These are phyloP conservation scores for Cyprinodon variegatus DNA, from an alignment of 2,113 vertebrate species.

Conservation along the genomic window DNA sequence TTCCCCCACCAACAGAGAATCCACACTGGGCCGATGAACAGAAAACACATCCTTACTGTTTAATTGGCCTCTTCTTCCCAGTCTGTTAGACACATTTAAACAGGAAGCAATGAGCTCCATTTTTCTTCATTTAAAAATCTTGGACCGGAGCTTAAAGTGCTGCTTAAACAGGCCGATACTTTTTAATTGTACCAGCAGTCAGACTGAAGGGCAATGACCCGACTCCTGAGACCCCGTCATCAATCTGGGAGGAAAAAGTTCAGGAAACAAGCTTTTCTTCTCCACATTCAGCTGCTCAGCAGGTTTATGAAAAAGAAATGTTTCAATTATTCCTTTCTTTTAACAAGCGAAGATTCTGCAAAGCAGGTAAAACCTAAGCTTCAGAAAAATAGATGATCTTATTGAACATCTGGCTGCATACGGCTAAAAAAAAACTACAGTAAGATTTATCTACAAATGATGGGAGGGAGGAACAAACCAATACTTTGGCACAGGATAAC, in stretches of 20 bases:
- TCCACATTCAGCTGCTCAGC: background rate
- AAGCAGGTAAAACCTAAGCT: background rate
- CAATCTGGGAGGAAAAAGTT: background rate
- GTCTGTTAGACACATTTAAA: background rate
- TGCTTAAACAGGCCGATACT: background rate
- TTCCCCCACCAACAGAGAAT: background rate
- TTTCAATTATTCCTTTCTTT: constrained; percentile 24
- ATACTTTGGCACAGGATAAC: too few species aligned
- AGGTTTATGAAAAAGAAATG: background rate
- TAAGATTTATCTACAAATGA: background rate
- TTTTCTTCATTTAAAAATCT: constrained; percentile 3
- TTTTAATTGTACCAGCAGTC: constrained; percentile 12
- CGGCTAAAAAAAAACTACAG: background rate
- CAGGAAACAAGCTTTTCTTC: background rate
- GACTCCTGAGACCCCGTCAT: background rate
- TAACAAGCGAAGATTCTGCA: background rate
- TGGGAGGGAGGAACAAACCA: background rate
- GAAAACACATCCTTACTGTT: constrained; percentile 2
- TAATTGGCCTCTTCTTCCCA: background rate
- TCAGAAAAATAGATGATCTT: background rate
- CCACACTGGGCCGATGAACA: background rate
- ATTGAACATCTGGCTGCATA: background rate
- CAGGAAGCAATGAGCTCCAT: background rate
- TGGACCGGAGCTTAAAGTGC: background rate
- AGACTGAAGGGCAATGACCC: background rate